Evolutionary conservation across 2,113 vertebrate species (phyloP).

Genomic region (Chloropsis cyanopogon): DNA sequence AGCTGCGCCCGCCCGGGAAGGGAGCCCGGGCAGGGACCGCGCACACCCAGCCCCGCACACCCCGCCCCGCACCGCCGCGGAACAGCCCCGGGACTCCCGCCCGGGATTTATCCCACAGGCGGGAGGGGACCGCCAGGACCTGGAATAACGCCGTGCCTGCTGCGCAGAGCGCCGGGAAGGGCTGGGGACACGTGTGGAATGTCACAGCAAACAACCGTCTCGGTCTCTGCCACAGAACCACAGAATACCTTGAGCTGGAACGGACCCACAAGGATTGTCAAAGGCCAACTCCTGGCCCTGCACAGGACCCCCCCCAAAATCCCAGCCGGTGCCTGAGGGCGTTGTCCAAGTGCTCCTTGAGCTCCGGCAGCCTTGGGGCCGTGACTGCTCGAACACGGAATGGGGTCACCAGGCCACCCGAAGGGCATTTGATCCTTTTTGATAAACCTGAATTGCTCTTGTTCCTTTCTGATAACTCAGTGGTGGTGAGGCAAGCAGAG

Average conservation of each 20-base stretch:
- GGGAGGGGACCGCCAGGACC: neutral
- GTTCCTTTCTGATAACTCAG: neutral
- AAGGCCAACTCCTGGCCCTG: neutral
- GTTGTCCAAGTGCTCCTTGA: neutral
- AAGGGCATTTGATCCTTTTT: neutral
- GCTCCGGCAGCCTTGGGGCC: neutral
- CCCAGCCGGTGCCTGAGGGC: neutral
- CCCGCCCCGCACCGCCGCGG: too few relatives aligned
- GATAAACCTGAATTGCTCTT: neutral
- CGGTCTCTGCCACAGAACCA: neutral
- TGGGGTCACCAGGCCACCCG: too few relatives aligned
- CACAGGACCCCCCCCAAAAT: too few relatives aligned
- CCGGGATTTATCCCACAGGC: neutral
- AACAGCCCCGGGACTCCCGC: rapidly evolving
- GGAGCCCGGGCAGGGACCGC: too few relatives aligned
- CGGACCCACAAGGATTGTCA: neutral
- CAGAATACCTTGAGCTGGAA: rapidly evolving
- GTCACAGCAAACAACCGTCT: neutral
- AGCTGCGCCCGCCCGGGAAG: too few relatives aligned
- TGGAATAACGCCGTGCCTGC: rapidly evolving
- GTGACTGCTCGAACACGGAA: neutral
- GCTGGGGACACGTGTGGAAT: neutral
- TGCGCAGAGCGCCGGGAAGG: too few relatives aligned
- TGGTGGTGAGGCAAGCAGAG: too few relatives aligned
- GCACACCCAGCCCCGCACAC: neutral